These are phyloP conservation scores for Elmis aenea DNA, from an alignment of 2,888 invertebrate genomes.

Conservation along the genomic window DNA sequence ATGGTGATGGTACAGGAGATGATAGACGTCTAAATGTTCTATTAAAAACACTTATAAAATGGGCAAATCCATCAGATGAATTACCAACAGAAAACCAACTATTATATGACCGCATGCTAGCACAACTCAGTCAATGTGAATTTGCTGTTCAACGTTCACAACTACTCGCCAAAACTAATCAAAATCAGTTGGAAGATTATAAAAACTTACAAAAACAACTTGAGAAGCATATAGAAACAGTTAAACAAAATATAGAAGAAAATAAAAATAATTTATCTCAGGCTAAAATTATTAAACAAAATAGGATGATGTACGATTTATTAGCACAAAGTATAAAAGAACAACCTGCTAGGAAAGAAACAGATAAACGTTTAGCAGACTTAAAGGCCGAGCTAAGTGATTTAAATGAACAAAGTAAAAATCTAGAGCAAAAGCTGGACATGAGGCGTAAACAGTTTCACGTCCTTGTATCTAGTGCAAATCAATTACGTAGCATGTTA, in stretches of 20 bases:
- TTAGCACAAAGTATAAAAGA: constrained; percentile 85
- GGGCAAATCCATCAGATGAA: constrained; percentile 65
- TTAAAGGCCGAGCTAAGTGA: constrained; percentile 69
- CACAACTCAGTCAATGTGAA: constrained; percentile 82
- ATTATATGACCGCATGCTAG: constrained; percentile 73
- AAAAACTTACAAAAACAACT: constrained; percentile 71
- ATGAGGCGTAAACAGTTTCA: constrained; percentile 85
- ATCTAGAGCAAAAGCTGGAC: constrained; percentile 72
- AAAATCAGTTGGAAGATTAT: constrained; percentile 79
- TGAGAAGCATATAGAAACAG: constrained; percentile 71
- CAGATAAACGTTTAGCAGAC: constrained; percentile 62
- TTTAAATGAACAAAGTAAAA: constrained; percentile 65
- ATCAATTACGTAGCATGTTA: constrained; percentile 74
- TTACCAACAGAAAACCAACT: constrained; percentile 63
- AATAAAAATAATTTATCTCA: constrained; percentile 76
- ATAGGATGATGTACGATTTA: constrained; percentile 89
- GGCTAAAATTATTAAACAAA: constrained; percentile 83
- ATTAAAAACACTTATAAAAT: constrained; percentile 77
- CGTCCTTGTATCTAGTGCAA: constrained; percentile 80
- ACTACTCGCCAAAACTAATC: constrained; percentile 73
- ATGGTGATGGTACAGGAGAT: constrained; percentile 96
- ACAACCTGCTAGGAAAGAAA: constrained; percentile 84
- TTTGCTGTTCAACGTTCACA: constrained; percentile 82
- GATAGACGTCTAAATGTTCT: constrained; percentile 83
- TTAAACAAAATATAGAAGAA: constrained; percentile 73